A percentile compares a stretch with the other conserved stretches of the same genome.
Conservation (phyloP, 2,888 invertebrate species). For the Himalopsyche anomala region DNA sequence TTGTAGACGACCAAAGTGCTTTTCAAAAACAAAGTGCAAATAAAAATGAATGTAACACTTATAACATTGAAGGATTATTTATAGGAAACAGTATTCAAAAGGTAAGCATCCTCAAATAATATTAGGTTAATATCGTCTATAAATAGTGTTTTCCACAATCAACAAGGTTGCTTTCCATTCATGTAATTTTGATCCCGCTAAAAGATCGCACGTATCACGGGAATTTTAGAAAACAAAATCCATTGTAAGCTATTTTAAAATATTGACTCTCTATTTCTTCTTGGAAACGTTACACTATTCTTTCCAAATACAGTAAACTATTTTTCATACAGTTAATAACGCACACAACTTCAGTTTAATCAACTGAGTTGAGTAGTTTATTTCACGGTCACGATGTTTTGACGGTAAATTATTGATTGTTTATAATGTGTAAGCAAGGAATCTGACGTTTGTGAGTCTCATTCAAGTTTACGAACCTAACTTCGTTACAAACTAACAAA, state of each 20-base stretch:
- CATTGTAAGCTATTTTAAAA: too few species aligned
- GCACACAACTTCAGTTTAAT: not conserved
- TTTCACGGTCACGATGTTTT: constrained; percentile 19
- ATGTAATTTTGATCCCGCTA: not conserved
- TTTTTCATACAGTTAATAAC: too few species aligned
- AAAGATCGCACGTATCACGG: not conserved
- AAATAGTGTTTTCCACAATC: not conserved
- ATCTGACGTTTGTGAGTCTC: constrained; percentile 10
- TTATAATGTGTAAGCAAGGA: constrained; percentile 13
- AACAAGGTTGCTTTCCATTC: constrained; percentile 30
- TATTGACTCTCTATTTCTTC: too few species aligned
- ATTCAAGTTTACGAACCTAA: not conserved
- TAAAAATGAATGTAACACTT: not conserved
- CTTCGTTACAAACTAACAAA: too few species aligned
- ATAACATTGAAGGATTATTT: not conserved
- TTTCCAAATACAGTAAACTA: too few species aligned
- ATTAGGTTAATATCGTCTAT: too few species aligned
- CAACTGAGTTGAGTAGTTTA: not conserved
- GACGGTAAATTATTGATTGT: constrained; percentile 17
- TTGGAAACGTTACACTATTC: too few species aligned
- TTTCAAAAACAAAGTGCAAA: constrained; percentile 28
- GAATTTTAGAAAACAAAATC: not conserved
- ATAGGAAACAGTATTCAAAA: not conserved
- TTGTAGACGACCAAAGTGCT: not conserved
- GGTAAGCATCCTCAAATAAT: constrained; percentile 1